These are phyloP conservation scores for Sitta europaea DNA, from an alignment of 2,113 vertebrate genomes.

Conservation along the genomic window DNA sequence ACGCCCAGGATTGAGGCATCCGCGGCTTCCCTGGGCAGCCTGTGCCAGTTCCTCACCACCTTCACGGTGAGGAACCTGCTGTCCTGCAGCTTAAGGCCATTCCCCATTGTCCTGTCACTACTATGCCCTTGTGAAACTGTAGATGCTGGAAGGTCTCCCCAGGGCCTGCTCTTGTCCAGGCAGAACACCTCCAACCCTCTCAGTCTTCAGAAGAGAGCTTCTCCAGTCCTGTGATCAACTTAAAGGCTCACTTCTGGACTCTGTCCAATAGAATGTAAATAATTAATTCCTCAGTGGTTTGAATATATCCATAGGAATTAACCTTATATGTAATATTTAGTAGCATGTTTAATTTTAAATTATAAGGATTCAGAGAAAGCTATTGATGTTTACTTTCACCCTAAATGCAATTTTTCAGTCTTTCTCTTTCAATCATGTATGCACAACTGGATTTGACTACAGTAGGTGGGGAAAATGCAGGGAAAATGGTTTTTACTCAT, in stretches of 20 bases:
- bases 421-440: not conserved
- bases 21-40: not conserved
- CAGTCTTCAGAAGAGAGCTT: not conserved
- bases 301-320: not conserved
- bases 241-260: not conserved
- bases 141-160: not conserved
- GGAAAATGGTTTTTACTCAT: not conserved
- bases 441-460: not conserved
- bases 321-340: not conserved
- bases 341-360: not conserved
- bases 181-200: not conserved
- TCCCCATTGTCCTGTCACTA: not conserved
- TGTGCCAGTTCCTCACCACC: not conserved
- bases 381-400: not conserved
- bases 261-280: not conserved
- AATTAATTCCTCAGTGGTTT: not conserved
- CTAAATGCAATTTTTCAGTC: not conserved
- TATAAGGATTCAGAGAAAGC: not conserved
- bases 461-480: not conserved
- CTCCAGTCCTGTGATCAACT: not conserved
- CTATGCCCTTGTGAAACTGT: no score
- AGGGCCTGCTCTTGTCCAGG: not conserved
- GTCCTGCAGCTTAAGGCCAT: not conserved
- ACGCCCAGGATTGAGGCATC: rapidly evolving
- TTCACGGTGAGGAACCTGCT: not conserved